These are phyloP conservation scores for Barbus barbus DNA, from an alignment of 2,113 vertebrate genomes.

Conservation along the genomic window DNA sequence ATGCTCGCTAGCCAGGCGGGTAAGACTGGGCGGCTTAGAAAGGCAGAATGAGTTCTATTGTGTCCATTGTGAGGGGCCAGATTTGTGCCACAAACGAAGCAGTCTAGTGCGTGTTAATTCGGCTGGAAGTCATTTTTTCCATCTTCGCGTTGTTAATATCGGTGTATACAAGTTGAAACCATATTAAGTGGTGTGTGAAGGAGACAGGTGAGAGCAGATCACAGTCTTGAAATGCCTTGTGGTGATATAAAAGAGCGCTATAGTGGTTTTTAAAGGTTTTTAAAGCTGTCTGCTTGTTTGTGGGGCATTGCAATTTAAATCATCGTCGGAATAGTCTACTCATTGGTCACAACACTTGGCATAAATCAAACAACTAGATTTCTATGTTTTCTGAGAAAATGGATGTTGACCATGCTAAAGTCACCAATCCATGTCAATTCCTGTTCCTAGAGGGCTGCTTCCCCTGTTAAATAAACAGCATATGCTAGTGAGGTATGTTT, in stretches of 20 bases:
- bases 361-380: neutral
- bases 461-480: no score
- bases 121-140: constrained; percentile 82
- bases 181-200: neutral
- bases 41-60: constrained; percentile 77
- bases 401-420: neutral
- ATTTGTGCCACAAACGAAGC: constrained; percentile 85
- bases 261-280: no score
- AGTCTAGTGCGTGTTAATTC: constrained; percentile 89
- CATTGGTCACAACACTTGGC: neutral
- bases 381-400: neutral
- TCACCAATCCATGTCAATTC: neutral
- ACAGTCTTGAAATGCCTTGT: neutral
- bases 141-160: constrained; percentile 53
- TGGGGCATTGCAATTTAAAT: no score
- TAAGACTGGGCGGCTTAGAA: constrained; percentile 77
- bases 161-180: neutral
- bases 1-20: constrained; percentile 72
- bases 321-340: neutral
- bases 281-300: neutral
- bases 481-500: no score
- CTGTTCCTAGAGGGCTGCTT: neutral
- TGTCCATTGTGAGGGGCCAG: constrained; percentile 83
- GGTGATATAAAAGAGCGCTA: neutral
- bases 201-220: neutral